A percentile compares a stretch with the other conserved stretches of the same genome.
phyloP scores from a whole-genome alignment of 1,140 invertebrate species.

The Archivesica marissinica region DNA sequence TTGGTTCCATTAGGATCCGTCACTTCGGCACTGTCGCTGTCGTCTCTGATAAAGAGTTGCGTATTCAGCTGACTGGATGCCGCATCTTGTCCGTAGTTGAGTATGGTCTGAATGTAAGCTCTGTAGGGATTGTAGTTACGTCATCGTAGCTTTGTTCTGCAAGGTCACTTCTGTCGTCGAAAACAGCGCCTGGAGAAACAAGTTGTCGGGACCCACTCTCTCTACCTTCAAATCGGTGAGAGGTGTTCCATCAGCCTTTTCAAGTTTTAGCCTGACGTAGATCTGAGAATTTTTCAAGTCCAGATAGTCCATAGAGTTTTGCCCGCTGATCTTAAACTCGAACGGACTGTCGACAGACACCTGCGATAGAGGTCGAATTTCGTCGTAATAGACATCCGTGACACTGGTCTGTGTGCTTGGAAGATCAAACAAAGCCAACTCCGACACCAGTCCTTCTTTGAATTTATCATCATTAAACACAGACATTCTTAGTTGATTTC shows the following conservation, averaged over 20 bases:
- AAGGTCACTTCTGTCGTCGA: constrained; percentile 54
- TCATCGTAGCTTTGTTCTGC: constrained; percentile 37
- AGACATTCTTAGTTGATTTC: constrained; percentile 45
- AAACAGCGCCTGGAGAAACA: constrained; percentile 57
- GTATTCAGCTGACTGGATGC: constrained; percentile 30
- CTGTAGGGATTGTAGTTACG: constrained; percentile 58
- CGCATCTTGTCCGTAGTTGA: constrained; percentile 53
- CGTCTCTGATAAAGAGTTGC: constrained; percentile 39
- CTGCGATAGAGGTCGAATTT: constrained; percentile 48
- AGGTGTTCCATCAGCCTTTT: constrained; percentile 23
- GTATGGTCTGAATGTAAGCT: constrained; percentile 33
- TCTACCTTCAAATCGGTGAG: constrained; percentile 9
- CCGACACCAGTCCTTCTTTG: constrained; percentile 25
- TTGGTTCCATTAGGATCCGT: constrained; percentile 26
- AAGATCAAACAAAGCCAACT: constrained; percentile 51
- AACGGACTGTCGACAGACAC: not conserved
- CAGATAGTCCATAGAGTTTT: constrained; percentile 61
- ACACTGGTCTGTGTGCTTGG: constrained; percentile 56
- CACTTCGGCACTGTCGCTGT: not conserved
- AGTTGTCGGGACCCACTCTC: constrained; percentile 51
- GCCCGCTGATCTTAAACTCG: constrained; percentile 35
- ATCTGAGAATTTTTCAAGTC: constrained; percentile 52
- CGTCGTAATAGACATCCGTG: constrained; percentile 47
- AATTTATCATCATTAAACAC: constrained; percentile 23
- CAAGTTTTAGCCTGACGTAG: constrained; percentile 53